Percentiles rank a stretch among this genome's conserved stretches.
Evolutionary conservation across 1,140 invertebrate genomes (phyloP).

Genomic region (Globodera ellingtonae): DNA sequence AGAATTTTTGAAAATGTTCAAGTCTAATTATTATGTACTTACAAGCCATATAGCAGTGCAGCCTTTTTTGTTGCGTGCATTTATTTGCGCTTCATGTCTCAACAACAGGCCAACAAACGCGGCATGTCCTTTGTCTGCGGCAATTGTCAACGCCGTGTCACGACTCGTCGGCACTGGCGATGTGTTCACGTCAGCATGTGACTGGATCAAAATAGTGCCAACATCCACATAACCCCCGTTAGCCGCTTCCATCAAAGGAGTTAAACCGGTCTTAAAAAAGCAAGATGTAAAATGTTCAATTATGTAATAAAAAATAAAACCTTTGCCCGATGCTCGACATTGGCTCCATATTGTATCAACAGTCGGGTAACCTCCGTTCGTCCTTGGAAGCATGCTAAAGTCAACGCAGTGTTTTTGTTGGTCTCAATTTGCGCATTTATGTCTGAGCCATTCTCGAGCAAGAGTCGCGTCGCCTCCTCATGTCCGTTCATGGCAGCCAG

Average conservation of each 20-base stretch:
- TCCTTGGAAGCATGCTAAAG: constrained; percentile 98
- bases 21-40: background rate
- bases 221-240: constrained; percentile 98
- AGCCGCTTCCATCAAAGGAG: constrained; percentile 98
- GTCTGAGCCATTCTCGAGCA: constrained; percentile 96
- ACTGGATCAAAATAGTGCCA: constrained; percentile 87
- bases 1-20: background rate
- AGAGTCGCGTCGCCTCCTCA: constrained; percentile 90
- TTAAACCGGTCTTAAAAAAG: constrained; percentile 80
- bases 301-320: constrained; percentile 65
- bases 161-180: constrained; percentile 93
- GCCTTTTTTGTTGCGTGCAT: constrained; percentile 98
- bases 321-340: constrained; percentile 98
- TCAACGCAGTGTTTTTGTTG: constrained; percentile 96
- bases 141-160: constrained; percentile 97
- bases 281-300: constrained; percentile 6
- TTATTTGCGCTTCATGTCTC: constrained; percentile 72
- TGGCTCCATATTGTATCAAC: constrained; percentile 91
- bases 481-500: constrained; percentile 91
- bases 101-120: constrained; percentile 85
- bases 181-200: constrained; percentile 97
- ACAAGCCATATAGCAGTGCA: constrained; percentile 92
- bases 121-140: constrained; percentile 96
- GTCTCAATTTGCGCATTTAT: constrained; percentile 99
- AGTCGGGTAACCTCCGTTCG: constrained; percentile 95